These are phyloP conservation scores for Siderastrea siderea DNA, from an alignment of 92 coral and sea anemone genomes.

Conservation along the genomic window DNA sequence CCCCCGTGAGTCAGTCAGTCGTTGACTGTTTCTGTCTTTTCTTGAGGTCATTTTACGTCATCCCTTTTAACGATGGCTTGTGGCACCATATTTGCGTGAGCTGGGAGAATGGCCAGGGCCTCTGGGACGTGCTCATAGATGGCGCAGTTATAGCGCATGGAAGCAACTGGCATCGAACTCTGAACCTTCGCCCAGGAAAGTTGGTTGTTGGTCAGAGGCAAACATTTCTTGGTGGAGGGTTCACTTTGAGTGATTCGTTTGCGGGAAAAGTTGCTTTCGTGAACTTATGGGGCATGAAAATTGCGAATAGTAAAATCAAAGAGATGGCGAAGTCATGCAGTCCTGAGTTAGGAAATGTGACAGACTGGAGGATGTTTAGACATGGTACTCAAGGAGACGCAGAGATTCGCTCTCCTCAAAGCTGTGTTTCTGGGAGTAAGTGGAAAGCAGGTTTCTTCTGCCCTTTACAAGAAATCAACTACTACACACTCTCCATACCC, in stretches of 20 bases:
- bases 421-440: not conserved
- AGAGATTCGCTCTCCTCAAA: constrained; percentile 7
- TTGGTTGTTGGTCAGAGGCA: constrained; percentile 37
- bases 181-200: constrained; percentile 12
- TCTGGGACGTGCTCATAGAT: constrained; percentile 27
- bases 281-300: constrained; percentile 18
- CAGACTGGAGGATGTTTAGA: constrained; percentile 22
- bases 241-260: not conserved
- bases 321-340: constrained; percentile 19
- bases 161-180: not conserved
- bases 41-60: not conserved
- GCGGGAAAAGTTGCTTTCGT: constrained; percentile 3
- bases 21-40: not conserved
- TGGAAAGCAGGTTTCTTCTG: not conserved
- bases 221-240: not conserved
- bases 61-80: constrained; percentile 12
- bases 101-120: constrained; percentile 41
- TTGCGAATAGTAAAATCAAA: not conserved
- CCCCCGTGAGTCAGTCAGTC: not conserved
- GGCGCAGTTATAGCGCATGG: constrained; percentile 5
- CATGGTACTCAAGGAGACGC: constrained; percentile 11
- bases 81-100: constrained; percentile 46
- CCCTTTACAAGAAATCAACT: too few relatives aligned
- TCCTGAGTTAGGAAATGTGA: constrained; percentile 5
- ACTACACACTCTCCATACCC: too few relatives aligned